Percentiles rank a stretch among this genome's conserved stretches.
Conservation (phyloP, 1,140 invertebrate genomes). For the Sinella curviseta region DNA sequence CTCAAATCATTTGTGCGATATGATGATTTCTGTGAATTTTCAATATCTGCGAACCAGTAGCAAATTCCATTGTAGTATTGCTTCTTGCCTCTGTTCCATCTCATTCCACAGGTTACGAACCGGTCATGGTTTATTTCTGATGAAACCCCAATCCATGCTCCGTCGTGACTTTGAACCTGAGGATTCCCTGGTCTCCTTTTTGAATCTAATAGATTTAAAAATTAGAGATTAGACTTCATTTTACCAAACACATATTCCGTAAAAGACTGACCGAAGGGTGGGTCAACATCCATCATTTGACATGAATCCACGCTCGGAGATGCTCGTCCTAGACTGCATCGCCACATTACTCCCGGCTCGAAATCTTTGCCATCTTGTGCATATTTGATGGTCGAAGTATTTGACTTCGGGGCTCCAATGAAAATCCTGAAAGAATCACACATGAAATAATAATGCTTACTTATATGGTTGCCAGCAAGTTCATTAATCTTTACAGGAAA, state of each 20-base stretch:
- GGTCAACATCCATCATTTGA: not conserved
- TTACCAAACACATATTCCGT: no score
- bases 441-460: no score
- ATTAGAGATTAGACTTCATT: not conserved
- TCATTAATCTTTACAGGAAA: no score
- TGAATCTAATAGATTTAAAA: not conserved
- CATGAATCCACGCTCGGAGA: not conserved
- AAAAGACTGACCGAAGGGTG: no score
- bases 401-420: slow-evolving; percentile 6
- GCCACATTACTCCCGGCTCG: not conserved
- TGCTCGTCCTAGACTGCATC: slow-evolving; percentile 12
- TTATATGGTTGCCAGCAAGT: no score
- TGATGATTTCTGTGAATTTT: not conserved
- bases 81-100: not conserved
- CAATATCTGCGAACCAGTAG: not conserved
- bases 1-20: not conserved
- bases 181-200: not conserved
- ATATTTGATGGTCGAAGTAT: not conserved
- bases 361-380: not conserved
- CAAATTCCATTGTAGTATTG: slow-evolving; percentile 10
- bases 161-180: not conserved
- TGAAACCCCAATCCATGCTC: not conserved
- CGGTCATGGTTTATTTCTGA: not conserved
- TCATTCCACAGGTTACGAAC: not conserved
- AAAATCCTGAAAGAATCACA: slow-evolving; percentile 2